These are phyloP conservation scores for Microtus montanus DNA, from an alignment of 2,113 vertebrate genomes.

Conservation along the genomic window DNA sequence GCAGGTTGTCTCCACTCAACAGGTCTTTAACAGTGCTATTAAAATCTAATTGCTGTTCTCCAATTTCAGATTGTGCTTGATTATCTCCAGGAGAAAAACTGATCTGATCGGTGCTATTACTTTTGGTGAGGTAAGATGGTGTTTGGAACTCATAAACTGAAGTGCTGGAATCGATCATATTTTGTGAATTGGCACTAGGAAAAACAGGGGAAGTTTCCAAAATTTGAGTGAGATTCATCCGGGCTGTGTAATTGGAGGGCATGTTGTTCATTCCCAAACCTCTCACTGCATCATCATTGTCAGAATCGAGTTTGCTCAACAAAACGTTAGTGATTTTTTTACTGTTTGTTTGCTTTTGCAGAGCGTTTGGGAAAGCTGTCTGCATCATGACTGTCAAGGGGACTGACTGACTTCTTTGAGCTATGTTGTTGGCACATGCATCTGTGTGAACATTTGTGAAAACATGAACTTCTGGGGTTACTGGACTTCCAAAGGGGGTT, in stretches of 20 bases:
- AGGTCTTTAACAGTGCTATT: constrained; percentile 93
- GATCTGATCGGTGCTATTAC: constrained; percentile 90
- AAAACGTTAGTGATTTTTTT: constrained; percentile 94
- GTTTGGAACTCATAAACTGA: constrained; percentile 92
- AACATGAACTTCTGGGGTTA: constrained; percentile 92
- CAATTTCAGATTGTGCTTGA: constrained; percentile 92
- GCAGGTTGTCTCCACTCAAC: constrained; percentile 89
- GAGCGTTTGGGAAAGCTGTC: constrained; percentile 89
- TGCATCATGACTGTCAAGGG: constrained; percentile 99
- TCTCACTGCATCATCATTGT: constrained; percentile 91
- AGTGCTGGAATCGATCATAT: constrained; percentile 90
- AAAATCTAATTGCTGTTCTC: constrained; percentile 93
- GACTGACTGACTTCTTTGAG: constrained; percentile 97
- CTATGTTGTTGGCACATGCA: constrained; percentile 90
- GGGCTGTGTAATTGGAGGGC: constrained; percentile 95
- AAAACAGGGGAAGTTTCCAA: constrained; percentile 92
- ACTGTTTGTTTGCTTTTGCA: constrained; percentile 89
- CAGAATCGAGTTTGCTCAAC: constrained; percentile 95
- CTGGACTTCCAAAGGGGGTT: constrained; percentile 92
- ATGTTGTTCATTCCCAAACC: constrained; percentile 94
- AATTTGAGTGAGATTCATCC: constrained; percentile 99
- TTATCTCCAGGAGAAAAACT: constrained; percentile 90
- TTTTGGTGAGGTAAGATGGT: constrained; percentile 94
- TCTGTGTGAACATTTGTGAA: constrained; percentile 90
- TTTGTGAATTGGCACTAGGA: constrained; percentile 90